phyloP scores from a whole-genome alignment of 92 coral and sea anemone species.

The Paragorgia papillata region DNA sequence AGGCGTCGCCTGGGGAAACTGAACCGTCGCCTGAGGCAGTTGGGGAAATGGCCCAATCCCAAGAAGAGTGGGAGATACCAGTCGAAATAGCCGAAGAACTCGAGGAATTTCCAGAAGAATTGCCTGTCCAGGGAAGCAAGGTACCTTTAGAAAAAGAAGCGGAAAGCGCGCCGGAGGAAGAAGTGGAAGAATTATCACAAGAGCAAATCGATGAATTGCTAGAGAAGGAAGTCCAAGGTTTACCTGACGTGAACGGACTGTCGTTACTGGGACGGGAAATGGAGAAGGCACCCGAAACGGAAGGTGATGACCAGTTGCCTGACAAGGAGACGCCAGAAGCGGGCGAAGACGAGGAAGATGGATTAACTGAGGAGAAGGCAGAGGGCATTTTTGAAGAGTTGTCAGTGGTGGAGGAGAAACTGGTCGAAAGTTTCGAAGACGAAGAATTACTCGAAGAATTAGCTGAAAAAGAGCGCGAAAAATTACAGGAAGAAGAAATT shows the following conservation, averaged over 20 bases:
- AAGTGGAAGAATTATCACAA: constrained; percentile 32
- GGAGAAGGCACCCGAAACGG: neutral
- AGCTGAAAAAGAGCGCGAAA: neutral
- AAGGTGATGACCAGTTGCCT: neutral
- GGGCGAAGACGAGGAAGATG: neutral
- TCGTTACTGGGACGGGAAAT: neutral
- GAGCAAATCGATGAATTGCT: constrained; percentile 34
- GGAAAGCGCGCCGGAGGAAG: neutral
- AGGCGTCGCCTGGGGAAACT: neutral
- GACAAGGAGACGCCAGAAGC: neutral
- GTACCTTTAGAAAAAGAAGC: neutral
- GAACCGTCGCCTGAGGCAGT: neutral
- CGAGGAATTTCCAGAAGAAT: constrained; percentile 1
- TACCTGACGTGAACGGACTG: neutral
- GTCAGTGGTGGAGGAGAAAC: neutral
- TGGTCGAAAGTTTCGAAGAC: neutral
- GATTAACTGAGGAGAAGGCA: neutral
- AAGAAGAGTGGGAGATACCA: neutral
- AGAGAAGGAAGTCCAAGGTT: constrained; percentile 29
- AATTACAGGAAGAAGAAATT: neutral
- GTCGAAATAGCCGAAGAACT: neutral
- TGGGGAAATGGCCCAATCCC: neutral
- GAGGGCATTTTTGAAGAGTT: neutral
- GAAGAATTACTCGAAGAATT: neutral
- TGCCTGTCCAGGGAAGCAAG: neutral